A percentile compares a stretch with the other conserved stretches of the same genome.
Evolutionary conservation across 2,888 invertebrate species (phyloP).

Genomic region (Agrochola lota): DNA sequence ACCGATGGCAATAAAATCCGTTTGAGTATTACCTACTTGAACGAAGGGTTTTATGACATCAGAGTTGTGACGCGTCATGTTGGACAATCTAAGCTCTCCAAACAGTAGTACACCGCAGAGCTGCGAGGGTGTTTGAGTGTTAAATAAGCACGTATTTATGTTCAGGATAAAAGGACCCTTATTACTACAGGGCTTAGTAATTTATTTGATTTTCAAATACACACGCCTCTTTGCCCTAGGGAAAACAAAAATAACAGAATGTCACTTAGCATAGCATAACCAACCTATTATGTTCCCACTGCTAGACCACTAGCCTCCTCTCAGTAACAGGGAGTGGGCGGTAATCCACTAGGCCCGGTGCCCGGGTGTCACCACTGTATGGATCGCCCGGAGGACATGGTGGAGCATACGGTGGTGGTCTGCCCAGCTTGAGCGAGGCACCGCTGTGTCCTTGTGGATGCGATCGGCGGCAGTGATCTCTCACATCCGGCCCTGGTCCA

Average conservation of each 20-base stretch:
- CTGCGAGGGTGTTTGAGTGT: conserved; percentile 7
- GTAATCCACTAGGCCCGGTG: too few relatives aligned
- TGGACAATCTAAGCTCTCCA: conserved; percentile 43
- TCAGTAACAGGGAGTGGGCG: too few relatives aligned
- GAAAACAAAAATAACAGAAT: background rate
- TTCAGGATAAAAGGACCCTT: conserved; percentile 3
- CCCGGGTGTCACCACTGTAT: too few relatives aligned
- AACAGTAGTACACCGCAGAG: conserved; percentile 7
- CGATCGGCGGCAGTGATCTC: too few relatives aligned
- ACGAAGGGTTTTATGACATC: conserved; percentile 50
- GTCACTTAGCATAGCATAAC: too few relatives aligned
- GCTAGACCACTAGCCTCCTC: too few relatives aligned
- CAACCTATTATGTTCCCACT: too few relatives aligned
- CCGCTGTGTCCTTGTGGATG: too few relatives aligned
- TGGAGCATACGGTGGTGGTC: too few relatives aligned
- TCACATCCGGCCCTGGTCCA: too few relatives aligned
- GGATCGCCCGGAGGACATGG: too few relatives aligned
- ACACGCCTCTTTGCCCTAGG: background rate
- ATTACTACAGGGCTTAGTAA: background rate
- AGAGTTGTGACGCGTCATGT: conserved; percentile 22
- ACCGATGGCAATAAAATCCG: conserved; percentile 53
- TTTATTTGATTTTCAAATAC: background rate
- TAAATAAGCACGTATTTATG: conserved; percentile 16
- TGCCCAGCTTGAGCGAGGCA: too few relatives aligned
- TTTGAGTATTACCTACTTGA: conserved; percentile 38